These are phyloP conservation scores for Craseonycteris thonglongyai DNA, from an alignment of 2,113 vertebrate genomes.

Conservation along the genomic window DNA sequence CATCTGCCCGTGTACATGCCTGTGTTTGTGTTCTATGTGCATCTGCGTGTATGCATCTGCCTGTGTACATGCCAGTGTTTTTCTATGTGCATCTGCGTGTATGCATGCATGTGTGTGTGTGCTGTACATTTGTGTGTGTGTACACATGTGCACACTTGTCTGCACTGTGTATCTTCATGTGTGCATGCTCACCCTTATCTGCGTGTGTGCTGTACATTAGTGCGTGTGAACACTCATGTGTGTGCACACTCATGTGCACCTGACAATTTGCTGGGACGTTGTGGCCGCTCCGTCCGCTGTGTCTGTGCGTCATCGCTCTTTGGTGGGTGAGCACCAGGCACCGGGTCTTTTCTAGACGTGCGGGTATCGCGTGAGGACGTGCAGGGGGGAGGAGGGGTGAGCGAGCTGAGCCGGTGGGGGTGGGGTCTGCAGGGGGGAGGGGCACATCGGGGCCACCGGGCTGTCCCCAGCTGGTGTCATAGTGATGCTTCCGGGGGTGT, in stretches of 20 bases:
- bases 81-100: too few relatives aligned
- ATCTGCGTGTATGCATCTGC: neutral
- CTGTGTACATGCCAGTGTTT: too few relatives aligned
- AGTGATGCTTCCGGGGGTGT: neutral
- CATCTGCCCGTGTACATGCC: accelerated
- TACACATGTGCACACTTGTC: too few relatives aligned
- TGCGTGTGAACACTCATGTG: accelerated
- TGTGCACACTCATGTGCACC: neutral
- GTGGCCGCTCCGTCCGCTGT: neutral
- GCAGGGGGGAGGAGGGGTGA: too few relatives aligned
- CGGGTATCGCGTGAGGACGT: neutral
- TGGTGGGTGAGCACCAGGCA: neutral
- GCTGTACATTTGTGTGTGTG: accelerated
- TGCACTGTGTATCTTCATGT: neutral
- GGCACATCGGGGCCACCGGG: too few relatives aligned
- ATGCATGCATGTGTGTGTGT: too few relatives aligned
- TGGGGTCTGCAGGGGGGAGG: too few relatives aligned
- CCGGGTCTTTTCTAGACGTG: neutral
- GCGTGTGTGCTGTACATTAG: too few relatives aligned
- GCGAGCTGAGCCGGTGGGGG: too few relatives aligned
- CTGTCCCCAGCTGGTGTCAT: neutral
- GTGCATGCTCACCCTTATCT: too few relatives aligned
- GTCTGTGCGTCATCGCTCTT: neutral
- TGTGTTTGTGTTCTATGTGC: neutral
- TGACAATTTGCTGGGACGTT: neutral